Evolutionary conservation across 2,113 vertebrate genomes (phyloP), one percentile per base, ranked within the genome.

Genomic region (Mus pahari): DNA sequence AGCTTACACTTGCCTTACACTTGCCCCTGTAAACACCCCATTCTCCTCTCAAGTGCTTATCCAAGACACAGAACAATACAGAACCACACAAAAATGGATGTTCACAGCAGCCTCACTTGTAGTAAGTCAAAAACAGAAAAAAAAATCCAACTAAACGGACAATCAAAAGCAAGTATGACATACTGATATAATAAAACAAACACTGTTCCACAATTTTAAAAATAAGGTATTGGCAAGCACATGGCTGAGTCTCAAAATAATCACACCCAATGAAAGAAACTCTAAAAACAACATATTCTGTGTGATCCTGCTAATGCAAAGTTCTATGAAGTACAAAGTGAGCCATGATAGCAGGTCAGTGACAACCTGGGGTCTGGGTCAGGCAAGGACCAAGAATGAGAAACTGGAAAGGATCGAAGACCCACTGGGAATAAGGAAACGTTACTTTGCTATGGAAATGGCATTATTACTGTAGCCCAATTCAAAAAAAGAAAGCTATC

Each of bases 31-130:
- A 91, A 92, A 50, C 55, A 60, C 31, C 9, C 71, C n/a, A 75
- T 82, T 96, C 24, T 88, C 62, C 12, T 58, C 84, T 58, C 86
- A 55, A 2, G 2, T 79, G 90, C 94, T 79, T 68, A 89, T 7
- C 31, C 73, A 82, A 91, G 66, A 95, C 55, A 91, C 66, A 86
- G 19, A 26, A 86, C 71, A 82, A n/a, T 16, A 71, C 66, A 42
- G 17, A 31, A 74, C 58, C 45, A 86, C 71, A 81, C 79, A 96
- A 89, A 96, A 48, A 86, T 45, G 91, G 58, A 71, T 79, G 48
- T 81, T 70, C 73, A 93, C 48, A 86, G 78, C 1, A 82, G 50
- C 88, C 58, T 91, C 66, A 89, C 74, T 81, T 93, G 20, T 93
- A 93, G 82, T 16, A 93, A 75, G 14, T 60, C 68, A 83, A 45